Percentiles rank a stretch among this genome's conserved stretches.
These are phyloP conservation scores for Phodopus roborovskii DNA, from an alignment of 2,113 vertebrate species.

Conservation along the genomic window DNA sequence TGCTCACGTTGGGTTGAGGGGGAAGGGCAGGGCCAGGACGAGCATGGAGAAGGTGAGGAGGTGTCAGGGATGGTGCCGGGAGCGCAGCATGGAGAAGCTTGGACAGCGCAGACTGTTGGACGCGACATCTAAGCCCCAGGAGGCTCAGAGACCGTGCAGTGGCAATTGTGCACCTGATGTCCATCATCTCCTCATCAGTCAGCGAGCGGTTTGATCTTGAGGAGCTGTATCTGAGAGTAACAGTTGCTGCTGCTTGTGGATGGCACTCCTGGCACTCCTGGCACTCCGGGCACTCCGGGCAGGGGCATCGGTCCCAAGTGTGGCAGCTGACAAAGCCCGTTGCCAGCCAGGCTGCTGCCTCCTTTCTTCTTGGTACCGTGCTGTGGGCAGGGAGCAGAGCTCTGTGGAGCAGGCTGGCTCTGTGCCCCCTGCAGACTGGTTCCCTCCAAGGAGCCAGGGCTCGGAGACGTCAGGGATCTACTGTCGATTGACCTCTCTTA, in stretches of 20 bases:
- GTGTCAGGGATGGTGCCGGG: background rate
- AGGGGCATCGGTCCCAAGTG: background rate
- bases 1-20: background rate
- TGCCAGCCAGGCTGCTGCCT: background rate
- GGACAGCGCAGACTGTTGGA: background rate
- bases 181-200: background rate
- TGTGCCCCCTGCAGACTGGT: background rate
- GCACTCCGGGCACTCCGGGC: no score
- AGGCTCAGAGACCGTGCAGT: background rate
- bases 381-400: background rate
- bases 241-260: background rate
- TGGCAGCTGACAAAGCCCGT: background rate
- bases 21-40: background rate
- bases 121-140: background rate
- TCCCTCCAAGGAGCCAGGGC: background rate
- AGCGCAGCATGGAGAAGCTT: background rate
- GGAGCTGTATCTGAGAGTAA: slow-evolving; percentile 49
- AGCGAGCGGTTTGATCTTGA: slow-evolving; percentile 18
- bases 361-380: background rate
- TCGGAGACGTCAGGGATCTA: background rate
- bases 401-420: background rate
- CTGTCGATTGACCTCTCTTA: background rate
- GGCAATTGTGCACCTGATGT: background rate
- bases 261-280: no score
- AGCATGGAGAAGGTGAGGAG: background rate